Evolutionary conservation across 2,797 vertebrate genomes (phyloP).

Genomic region (Schizopygopsis pylzovi): DNA sequence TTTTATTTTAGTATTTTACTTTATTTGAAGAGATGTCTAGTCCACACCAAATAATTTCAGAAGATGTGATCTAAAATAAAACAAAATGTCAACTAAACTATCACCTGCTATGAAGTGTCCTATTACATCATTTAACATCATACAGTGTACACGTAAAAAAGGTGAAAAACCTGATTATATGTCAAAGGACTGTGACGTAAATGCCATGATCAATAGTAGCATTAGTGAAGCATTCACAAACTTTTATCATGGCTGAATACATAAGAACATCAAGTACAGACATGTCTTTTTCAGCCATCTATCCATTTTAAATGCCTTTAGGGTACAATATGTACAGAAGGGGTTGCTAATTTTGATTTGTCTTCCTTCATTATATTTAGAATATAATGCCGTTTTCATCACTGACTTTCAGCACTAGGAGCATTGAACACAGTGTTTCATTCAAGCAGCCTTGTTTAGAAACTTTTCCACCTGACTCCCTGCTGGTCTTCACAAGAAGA

Average conservation of each 20-base stretch:
- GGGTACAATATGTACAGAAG: slow-evolving; percentile 20
- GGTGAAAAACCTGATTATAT: background rate
- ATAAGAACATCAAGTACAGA: slow-evolving; percentile 16
- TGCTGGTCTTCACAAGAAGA: slow-evolving; percentile 74
- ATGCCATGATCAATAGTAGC: too few species aligned
- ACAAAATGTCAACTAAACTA: background rate
- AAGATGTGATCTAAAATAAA: background rate
- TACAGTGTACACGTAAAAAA: background rate
- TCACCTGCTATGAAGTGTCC: background rate
- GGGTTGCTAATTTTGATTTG: background rate
- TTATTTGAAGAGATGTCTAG: background rate
- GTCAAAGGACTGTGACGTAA: background rate
- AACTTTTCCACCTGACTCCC: slow-evolving; percentile 78
- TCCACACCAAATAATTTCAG: background rate
- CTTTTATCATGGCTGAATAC: background rate
- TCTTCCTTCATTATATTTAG: slow-evolving; percentile 7
- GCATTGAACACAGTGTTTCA: background rate
- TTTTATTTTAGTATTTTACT: background rate
- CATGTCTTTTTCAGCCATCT: slow-evolving; percentile 28
- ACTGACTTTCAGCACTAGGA: background rate
- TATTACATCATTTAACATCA: background rate
- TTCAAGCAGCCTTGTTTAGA: slow-evolving; percentile 74
- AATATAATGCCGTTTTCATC: background rate
- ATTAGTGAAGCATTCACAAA: background rate
- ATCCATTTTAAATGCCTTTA: slow-evolving; percentile 22